Conservation (phyloP, 2,888 invertebrate genomes). For the Metallyticus violacea region DNA sequence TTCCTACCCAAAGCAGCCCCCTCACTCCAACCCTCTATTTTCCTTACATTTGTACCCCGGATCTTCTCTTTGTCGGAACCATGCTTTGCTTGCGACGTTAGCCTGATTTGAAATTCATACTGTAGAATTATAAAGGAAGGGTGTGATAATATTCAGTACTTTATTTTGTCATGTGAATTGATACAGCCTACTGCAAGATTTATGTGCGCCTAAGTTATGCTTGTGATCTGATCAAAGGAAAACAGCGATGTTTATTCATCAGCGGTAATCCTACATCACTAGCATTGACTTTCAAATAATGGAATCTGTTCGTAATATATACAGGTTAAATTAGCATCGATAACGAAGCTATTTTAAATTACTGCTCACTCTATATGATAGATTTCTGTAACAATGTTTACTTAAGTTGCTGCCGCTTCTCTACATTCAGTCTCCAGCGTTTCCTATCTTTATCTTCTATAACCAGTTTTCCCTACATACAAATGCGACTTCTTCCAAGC, state of each 20-base stretch:
- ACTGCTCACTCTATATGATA: no score
- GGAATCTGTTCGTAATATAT: background rate
- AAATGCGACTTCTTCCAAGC: no score
- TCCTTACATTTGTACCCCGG: background rate
- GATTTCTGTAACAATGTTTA: no score
- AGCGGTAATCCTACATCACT: background rate
- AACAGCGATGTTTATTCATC: background rate
- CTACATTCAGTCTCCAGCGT: no score
- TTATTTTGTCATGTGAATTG: background rate
- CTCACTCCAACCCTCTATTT: no score
- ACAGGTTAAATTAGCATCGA: background rate
- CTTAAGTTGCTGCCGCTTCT: no score
- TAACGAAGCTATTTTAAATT: background rate
- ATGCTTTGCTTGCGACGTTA: background rate
- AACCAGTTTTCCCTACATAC: no score
- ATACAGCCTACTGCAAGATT: background rate
- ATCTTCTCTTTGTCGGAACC: background rate
- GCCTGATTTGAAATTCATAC: background rate
- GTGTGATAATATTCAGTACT: background rate
- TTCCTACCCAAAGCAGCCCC: background rate
- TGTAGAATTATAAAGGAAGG: background rate
- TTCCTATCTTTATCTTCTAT: no score
- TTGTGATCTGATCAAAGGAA: background rate
- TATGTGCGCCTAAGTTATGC: background rate
- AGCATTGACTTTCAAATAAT: background rate